Evolutionary conservation across 2,113 vertebrate genomes (phyloP).

Genomic region (Myocastor coypus): DNA sequence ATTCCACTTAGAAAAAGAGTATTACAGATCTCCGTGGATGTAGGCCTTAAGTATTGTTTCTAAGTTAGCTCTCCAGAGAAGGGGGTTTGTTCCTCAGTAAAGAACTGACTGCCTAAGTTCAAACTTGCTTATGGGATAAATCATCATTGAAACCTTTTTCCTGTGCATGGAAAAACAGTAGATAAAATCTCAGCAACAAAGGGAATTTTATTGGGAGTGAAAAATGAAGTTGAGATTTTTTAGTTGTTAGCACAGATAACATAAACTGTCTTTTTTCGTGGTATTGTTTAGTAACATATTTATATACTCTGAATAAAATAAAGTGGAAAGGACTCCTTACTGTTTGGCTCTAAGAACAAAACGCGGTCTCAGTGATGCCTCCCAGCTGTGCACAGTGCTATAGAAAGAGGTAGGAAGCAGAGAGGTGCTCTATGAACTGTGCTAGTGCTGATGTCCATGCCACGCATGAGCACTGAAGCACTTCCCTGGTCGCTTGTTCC

Average conservation of each 20-base stretch:
- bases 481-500: background rate
- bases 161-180: constrained; percentile 36
- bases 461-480: background rate
- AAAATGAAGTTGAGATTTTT: constrained; percentile 38
- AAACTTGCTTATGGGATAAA: constrained; percentile 59
- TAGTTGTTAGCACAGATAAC: constrained; percentile 6
- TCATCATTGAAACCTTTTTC: constrained; percentile 44
- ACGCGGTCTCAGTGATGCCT: background rate
- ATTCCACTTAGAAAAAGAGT: constrained; percentile 69
- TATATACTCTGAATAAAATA: constrained; percentile 38
- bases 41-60: constrained; percentile 55
- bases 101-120: constrained; percentile 58
- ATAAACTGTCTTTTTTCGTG: constrained; percentile 47
- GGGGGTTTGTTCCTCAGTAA: constrained; percentile 55
- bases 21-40: constrained; percentile 59
- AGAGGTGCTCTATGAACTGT: background rate
- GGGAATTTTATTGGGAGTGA: constrained; percentile 34
- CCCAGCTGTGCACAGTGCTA: background rate
- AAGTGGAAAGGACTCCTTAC: constrained; percentile 34
- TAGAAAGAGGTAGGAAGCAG: background rate
- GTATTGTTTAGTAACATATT: constrained; percentile 40
- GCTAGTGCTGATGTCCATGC: background rate
- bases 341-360: constrained; percentile 16
- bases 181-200: constrained; percentile 45
- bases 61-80: constrained; percentile 14